Base-by-base conservation (phyloP, 2,888 invertebrate species). In the Ischnus inquisitorius region DNA sequence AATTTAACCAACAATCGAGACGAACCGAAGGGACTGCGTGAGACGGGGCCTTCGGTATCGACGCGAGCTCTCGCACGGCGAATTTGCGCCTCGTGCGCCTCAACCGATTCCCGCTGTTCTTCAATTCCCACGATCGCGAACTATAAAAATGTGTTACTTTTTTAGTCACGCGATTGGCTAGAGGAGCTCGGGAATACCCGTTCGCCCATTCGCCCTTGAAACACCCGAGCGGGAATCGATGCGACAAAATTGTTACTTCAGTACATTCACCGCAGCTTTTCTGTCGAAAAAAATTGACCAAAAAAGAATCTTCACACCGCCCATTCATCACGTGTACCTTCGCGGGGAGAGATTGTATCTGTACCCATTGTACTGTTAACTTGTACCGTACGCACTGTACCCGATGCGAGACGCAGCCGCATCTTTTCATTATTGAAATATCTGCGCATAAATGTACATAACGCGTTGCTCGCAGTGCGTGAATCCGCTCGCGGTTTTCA, bases 101-200 rank as follows among this genome's bases (percentile, higher is more conserved):
- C 78, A 71, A 77, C 76, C 57, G 69, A 83, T 83, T 62, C 82
- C 39, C 69, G 69, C 82, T 83, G 74, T 79, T 51, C 67, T 68
- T 64, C 87, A 79, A 86, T 90, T 90, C 89, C 90, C 90, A 90
- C 90, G 88, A 90, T 90, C 89, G 87, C 85, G 74, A 72, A 80
- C 85, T 85, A 88, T 88, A 90, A 90, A 89, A 79, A 89, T 86
- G 86, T 88, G 22, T 57, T 57, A 57, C 89, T 89, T 85, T 90
- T 88, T 89, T 87, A 88, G 89, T 90, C 90, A 90, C 91, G 90
- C 90, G 87, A 90, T 81, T 86, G 22, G 14, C 25, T 22, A 19
- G 12, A 65, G n/a, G 19, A 19, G 72, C 72, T 10, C 60, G 28
- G 28, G 68, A 25, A 48, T 34, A 34, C 34, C 5, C 25, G 28